phyloP scores from a whole-genome alignment of 92 coral and sea anemone genomes.

The Epizoanthus rinbou region DNA sequence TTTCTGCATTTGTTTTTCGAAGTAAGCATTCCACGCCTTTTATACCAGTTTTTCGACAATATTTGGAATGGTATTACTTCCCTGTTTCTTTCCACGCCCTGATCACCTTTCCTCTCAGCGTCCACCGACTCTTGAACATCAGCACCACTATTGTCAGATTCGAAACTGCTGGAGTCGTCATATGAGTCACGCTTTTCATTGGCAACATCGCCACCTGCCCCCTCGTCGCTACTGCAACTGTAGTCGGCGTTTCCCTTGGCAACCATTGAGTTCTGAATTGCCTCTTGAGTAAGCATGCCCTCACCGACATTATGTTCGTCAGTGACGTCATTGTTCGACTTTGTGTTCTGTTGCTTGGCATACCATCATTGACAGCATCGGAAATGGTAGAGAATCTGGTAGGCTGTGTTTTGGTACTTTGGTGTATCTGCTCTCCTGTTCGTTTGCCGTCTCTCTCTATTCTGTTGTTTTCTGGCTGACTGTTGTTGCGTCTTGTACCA shows the following conservation, averaged over 20 bases:
- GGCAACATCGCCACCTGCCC: too few relatives aligned
- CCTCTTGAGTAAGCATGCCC: too few relatives aligned
- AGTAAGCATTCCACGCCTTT: slow-evolving; percentile 29
- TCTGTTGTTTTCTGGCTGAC: not conserved
- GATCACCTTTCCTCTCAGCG: too few relatives aligned
- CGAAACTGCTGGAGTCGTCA: too few relatives aligned
- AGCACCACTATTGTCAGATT: too few relatives aligned
- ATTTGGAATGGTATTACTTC: not conserved
- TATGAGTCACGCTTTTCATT: too few relatives aligned
- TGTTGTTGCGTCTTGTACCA: not conserved
- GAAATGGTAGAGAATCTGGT: slow-evolving; percentile 2
- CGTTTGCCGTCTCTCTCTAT: not conserved
- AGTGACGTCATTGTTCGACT: too few relatives aligned
- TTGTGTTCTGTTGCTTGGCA: not conserved
- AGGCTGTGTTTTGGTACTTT: not conserved
- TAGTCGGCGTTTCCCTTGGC: too few relatives aligned
- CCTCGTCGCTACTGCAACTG: too few relatives aligned
- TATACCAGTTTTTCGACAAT: slow-evolving; percentile 31
- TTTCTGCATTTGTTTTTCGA: slow-evolving; percentile 34
- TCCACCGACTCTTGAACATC: not conserved
- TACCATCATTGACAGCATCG: slow-evolving; percentile 30
- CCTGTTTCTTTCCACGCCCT: too few relatives aligned
- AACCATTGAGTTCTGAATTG: too few relatives aligned
- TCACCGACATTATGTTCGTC: too few relatives aligned
- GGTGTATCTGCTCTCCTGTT: not conserved